phyloP scores from a whole-genome alignment of 92 coral and sea anemone genomes.

The Phenganax subtilis region DNA sequence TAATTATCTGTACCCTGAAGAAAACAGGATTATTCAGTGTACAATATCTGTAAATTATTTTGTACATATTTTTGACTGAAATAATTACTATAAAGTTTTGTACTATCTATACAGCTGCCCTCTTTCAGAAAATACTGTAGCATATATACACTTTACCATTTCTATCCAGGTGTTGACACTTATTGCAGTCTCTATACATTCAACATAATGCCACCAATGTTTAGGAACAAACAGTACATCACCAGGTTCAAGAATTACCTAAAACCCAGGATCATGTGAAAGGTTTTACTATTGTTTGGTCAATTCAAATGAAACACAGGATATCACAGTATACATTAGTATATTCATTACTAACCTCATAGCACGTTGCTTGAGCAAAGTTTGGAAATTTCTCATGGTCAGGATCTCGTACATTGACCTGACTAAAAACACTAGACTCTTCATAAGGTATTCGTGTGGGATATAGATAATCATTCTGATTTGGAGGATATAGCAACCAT shows the following conservation, averaged over 20 bases:
- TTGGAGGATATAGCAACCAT: constrained; percentile 82
- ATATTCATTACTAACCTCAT: constrained; percentile 59
- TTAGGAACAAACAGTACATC: constrained; percentile 91
- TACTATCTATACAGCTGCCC: background rate
- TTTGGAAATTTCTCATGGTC: constrained; percentile 64
- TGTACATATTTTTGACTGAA: background rate
- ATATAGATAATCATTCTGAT: constrained; percentile 59
- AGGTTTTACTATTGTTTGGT: background rate
- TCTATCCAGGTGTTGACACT: constrained; percentile 96
- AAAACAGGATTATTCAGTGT: background rate
- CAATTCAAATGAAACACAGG: background rate
- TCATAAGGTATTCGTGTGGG: constrained; percentile 98
- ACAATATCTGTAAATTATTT: background rate
- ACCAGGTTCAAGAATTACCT: constrained; percentile 83
- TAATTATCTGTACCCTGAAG: constrained; percentile 65
- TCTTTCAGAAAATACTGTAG: background rate
- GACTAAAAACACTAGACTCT: constrained; percentile 93
- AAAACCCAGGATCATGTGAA: background rate
- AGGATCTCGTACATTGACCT: constrained; percentile 65
- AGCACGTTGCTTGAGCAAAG: constrained; percentile 52
- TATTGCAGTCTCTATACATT: constrained; percentile 75
- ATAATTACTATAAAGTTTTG: background rate
- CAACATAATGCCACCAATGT: constrained; percentile 99
- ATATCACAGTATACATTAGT: background rate
- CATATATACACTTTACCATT: constrained; percentile 59